Base-by-base conservation (phyloP, 2,113 vertebrate species). In the Oostethus manadensis region DNA sequence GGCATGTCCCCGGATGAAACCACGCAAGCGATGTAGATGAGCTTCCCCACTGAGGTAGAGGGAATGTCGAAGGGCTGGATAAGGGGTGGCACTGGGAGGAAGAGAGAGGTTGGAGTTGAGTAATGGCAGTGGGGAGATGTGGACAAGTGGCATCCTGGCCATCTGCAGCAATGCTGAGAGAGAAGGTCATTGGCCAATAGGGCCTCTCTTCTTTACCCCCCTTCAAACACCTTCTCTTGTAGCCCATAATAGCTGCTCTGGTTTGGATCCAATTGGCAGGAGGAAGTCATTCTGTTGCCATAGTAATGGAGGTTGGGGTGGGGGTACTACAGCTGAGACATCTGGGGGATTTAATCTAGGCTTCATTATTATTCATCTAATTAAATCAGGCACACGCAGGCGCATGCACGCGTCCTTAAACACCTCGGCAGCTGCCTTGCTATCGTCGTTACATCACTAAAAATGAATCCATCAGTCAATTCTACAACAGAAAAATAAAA, bases 41-140 rank as follows among this genome's bases (percentile, higher is more conserved):
- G 93, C 85, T 99, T 97, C 64, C 97, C 97, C 1, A 98, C 97
- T 77, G 97, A 98, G 65, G 96, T 97, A 0, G 96, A 96, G 0
- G 97, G 97, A 87, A 98, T 98, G 84, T 99, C 97, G 10, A 99
- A 99, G 76, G 96, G 95, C 88, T 99, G 97, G 89, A 98, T 99
- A 70, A 99, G 91, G 0, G 97, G 97, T 18, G 97, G 97, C 61
- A 98, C 97, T 98, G 88, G 8, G 54, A 58, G 46, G 64, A 51
- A 69, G 21, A 72, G 11, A 60, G 49, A 68, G 58, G 66, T 13
- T 23, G 0, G 56, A n/a, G 14, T 0, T 55, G 46, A 59, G 58
- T 11, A 7, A 60, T 74, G 60, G 62, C 56, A 58, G 64, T 22
- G 22, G 10, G 63, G 64, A 71, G 70, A 77, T 21, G 61, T 58